These are phyloP conservation scores for Amaurobius ferox DNA, from an alignment of 2,888 invertebrate genomes.

Conservation along the genomic window DNA sequence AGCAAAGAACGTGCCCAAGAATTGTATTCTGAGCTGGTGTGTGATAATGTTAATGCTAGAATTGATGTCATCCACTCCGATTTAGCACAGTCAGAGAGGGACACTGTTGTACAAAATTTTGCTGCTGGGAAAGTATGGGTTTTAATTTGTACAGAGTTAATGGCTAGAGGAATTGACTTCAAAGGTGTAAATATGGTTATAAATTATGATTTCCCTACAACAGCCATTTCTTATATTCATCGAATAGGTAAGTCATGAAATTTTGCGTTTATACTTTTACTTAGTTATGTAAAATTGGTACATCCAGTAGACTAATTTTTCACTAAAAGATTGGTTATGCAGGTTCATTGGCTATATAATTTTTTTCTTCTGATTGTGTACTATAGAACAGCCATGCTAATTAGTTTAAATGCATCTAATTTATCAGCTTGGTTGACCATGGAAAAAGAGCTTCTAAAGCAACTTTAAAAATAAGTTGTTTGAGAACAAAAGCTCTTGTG, in stretches of 20 bases:
- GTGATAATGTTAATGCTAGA: constrained; percentile 93
- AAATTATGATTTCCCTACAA: constrained; percentile 97
- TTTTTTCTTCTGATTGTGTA: too few species aligned
- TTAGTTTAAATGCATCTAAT: too few species aligned
- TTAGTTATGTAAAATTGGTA: too few species aligned
- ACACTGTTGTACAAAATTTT: constrained; percentile 93
- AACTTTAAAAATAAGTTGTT: too few species aligned
- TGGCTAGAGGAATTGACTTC: constrained; percentile 98
- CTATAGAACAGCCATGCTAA: not conserved
- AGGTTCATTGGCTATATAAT: too few species aligned
- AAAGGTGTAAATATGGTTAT: constrained; percentile 96
- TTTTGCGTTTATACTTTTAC: too few species aligned
- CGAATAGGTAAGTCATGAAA: constrained; percentile 81
- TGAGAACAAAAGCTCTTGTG: too few species aligned
- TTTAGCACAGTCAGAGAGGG: constrained; percentile 91
- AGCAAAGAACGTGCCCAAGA: constrained; percentile 96
- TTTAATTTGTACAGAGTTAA: constrained; percentile 95
- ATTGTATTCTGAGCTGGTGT: constrained; percentile 91
- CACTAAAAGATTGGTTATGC: too few species aligned
- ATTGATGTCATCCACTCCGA: constrained; percentile 96
- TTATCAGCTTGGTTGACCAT: too few species aligned
- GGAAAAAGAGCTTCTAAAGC: too few species aligned
- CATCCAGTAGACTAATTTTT: too few species aligned
- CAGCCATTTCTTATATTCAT: constrained; percentile 93
- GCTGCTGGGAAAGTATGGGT: constrained; percentile 96